phyloP scores from a whole-genome alignment of 2,113 vertebrate species.

The Malurus cyaneus region DNA sequence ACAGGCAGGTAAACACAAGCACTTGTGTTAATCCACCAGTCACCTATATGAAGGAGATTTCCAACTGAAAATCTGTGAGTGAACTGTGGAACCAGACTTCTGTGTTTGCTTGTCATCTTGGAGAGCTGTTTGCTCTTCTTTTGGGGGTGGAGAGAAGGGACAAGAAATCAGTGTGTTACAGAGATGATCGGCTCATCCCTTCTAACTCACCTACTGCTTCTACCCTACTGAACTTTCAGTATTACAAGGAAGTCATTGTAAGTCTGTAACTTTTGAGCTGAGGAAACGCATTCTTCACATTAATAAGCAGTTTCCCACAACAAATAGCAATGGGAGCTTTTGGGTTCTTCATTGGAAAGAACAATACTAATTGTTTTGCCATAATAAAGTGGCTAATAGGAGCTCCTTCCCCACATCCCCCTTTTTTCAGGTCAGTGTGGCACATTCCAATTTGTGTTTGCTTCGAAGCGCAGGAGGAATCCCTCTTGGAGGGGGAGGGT shows the following conservation, averaged over 20 bases:
- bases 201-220: not conserved
- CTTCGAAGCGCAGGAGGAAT: conserved; percentile 77
- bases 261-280: not conserved
- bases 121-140: not conserved
- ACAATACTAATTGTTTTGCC: conserved; percentile 41
- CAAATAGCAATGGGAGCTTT: not conserved
- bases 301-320: conserved; percentile 5
- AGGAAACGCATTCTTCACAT: conserved; percentile 1
- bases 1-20: not conserved
- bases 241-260: not conserved
- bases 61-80: not conserved
- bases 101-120: not conserved
- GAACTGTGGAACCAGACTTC: not conserved
- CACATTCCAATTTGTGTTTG: conserved; percentile 76
- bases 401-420: not conserved
- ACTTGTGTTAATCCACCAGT: not conserved
- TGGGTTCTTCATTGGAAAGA: not conserved
- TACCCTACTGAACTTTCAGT: not conserved
- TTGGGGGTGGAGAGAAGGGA: not conserved
- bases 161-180: not conserved
- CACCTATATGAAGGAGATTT: not conserved
- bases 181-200: not conserved
- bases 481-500: conserved; percentile 36
- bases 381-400: conserved; percentile 60
- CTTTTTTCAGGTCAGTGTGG: conserved; percentile 66